Base-by-base conservation (phyloP, 2,888 invertebrate species). In the Eristalis intricaria region DNA sequence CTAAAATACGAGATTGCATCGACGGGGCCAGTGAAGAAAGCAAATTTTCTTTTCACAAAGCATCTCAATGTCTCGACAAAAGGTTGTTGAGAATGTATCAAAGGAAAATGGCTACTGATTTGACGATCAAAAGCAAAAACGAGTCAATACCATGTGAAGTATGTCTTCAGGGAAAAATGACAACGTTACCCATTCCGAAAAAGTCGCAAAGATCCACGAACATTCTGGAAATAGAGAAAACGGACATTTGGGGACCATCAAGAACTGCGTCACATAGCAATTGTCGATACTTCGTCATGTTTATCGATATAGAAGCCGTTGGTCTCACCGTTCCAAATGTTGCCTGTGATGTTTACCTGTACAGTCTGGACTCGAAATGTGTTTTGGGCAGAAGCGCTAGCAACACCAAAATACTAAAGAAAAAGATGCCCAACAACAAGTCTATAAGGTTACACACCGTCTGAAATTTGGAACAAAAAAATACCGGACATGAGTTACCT, bases 381-480 rank as follows among this genome's bases (percentile, higher is more conserved):
- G 43, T 43, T 61, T 61, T n/a, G 26, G 66, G 38, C 29, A 22
- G 66, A 66, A 35, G 66, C 66, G 3, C 11, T 66, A n/a, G n/a
- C n/a, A n/a, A 38, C 38, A 7, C 15, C 40, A 26, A 40, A 66
- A 8, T 66, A 66, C 23, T 8, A 40, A 23, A 5, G 63, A 63
- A 13, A 63, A 7, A 26, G 63, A 63, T 63, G 63, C 26, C 63
- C 32, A 63, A 63, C 26, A 63, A 26, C 4, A 15, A 61, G 26
- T 32, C 26, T 61, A n/a, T 26, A 61, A 5, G 61, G 23, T 13
- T 15, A 61, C 13, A 61, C 23, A 61, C 78, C 78, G 29, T 70
- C 35, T 71, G 61, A 78, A 69, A 22, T 26, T 61, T 78, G 78
- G 78, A 22, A 13, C 3, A 26, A 70, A 23, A 23, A 60, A 32